Conservation (phyloP, 2,888 invertebrate genomes). For the Tachina fera region DNA sequence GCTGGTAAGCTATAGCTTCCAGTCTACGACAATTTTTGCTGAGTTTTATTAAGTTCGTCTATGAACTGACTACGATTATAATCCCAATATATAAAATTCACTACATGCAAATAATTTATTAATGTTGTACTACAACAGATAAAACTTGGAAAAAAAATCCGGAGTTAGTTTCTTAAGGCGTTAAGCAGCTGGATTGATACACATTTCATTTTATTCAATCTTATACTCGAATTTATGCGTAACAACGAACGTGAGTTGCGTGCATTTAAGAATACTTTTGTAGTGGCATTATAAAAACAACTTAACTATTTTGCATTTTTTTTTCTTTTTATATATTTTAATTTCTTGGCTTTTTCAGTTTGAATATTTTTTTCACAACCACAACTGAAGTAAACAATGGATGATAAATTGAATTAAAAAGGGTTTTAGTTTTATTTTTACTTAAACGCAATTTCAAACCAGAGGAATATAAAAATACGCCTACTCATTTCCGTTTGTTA, state of each 20-base stretch:
- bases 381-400: constrained; percentile 44
- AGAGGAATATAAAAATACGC: constrained; percentile 57
- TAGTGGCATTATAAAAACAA: constrained; percentile 40
- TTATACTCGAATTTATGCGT: constrained; percentile 62
- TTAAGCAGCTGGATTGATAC: constrained; percentile 41
- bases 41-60: too few species aligned
- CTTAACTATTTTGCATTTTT: constrained; percentile 64
- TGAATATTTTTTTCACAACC: constrained; percentile 2
- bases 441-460: constrained; percentile 58
- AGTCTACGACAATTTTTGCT: too few species aligned
- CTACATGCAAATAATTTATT: too few species aligned
- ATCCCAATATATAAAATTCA: too few species aligned
- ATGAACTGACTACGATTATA: too few species aligned
- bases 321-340: constrained; percentile 2
- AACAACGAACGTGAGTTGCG: constrained; percentile 55
- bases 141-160: too few species aligned
- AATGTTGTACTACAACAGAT: too few species aligned
- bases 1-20: too few species aligned
- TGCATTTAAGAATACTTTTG: constrained; percentile 37
- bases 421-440: constrained; percentile 23
- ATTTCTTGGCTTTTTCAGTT: constrained; percentile 7
- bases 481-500: constrained; percentile 70
- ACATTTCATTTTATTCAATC: constrained; percentile 16
- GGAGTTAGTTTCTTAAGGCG: neutral
- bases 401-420: constrained; percentile 68